A percentile compares a stretch with the other conserved stretches of the same genome.
Conservation (phyloP, 1,140 invertebrate genomes). For the Hermetia illucens region DNA sequence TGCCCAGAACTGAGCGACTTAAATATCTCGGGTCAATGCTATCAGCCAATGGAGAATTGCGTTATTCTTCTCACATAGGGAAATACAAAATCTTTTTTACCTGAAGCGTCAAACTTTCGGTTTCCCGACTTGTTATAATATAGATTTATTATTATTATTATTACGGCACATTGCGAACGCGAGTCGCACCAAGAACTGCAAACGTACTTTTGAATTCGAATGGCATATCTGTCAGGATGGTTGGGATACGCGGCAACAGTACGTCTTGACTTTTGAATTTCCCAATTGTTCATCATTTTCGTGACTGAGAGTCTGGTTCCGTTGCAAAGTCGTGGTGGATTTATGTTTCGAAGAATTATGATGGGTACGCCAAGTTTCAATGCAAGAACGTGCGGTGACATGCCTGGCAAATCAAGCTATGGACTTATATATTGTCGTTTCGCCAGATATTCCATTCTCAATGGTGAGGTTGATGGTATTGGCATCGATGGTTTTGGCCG, state of each 20-base stretch:
- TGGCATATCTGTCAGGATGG: constrained; percentile 14
- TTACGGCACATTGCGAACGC: constrained; percentile 39
- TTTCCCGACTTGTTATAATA: too few species aligned
- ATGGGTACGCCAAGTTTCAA: constrained; percentile 18
- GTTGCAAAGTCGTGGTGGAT: constrained; percentile 25
- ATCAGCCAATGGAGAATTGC: too few species aligned
- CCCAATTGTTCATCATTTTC: constrained; percentile 20
- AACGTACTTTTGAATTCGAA: constrained; percentile 7
- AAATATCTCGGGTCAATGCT: too few species aligned
- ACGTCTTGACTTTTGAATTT: constrained; percentile 17
- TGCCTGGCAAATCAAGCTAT: constrained; percentile 13
- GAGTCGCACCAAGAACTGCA: constrained; percentile 20
- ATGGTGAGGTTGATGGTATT: constrained; percentile 15
- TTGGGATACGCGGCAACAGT: constrained; percentile 24
- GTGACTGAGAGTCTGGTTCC: constrained; percentile 23
- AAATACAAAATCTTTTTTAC: too few species aligned
- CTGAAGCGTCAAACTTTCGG: too few species aligned
- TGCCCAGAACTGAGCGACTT: too few species aligned
- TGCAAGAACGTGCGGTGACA: constrained; percentile 11
- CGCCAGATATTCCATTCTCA: constrained; percentile 13
- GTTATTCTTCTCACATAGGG: too few species aligned
- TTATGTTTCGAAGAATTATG: constrained; percentile 30
- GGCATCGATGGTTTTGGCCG: constrained; percentile 8
- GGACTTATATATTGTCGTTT: constrained; percentile 13
- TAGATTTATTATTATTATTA: too few species aligned